These are phyloP conservation scores for Drosophila mayri DNA, from an alignment of 1,140 invertebrate genomes.

Conservation along the genomic window DNA sequence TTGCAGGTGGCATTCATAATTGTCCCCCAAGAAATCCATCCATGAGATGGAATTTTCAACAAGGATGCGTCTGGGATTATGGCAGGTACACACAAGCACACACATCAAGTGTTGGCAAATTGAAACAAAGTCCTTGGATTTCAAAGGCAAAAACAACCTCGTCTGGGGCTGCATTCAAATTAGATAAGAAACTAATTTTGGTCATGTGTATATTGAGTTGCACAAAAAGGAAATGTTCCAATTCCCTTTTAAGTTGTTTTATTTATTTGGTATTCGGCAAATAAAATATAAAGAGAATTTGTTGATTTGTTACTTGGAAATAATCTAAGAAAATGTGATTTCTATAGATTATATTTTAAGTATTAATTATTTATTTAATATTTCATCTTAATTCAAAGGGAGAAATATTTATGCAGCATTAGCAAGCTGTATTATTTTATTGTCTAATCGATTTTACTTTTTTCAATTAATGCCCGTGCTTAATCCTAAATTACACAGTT, in stretches of 20 bases:
- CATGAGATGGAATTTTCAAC: slow-evolving; percentile 41
- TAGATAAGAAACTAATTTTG: slow-evolving; percentile 31
- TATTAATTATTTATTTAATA: neutral
- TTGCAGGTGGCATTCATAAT: slow-evolving; percentile 58
- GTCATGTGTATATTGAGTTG: neutral
- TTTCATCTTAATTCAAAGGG: neutral
- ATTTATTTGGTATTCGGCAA: neutral
- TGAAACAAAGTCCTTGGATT: slow-evolving; percentile 37
- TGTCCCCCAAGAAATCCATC: slow-evolving; percentile 40
- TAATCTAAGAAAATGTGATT: neutral
- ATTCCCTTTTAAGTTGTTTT: neutral
- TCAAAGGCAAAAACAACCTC: slow-evolving; percentile 6
- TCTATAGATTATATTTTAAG: neutral
- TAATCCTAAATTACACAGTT: neutral
- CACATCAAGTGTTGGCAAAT: slow-evolving; percentile 45
- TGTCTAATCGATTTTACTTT: neutral
- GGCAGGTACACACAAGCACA: slow-evolving; percentile 4
- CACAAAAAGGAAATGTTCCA: neutral
- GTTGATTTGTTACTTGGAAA: neutral
- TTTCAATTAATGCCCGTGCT: neutral
- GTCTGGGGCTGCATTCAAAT: slow-evolving; percentile 19
- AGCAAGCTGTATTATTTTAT: neutral
- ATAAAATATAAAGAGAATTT: neutral
- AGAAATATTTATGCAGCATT: neutral
- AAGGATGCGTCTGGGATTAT: slow-evolving; percentile 26